Evolutionary conservation across 1,140 invertebrate genomes (phyloP).

Genomic region (Brachionus paranguensis): DNA sequence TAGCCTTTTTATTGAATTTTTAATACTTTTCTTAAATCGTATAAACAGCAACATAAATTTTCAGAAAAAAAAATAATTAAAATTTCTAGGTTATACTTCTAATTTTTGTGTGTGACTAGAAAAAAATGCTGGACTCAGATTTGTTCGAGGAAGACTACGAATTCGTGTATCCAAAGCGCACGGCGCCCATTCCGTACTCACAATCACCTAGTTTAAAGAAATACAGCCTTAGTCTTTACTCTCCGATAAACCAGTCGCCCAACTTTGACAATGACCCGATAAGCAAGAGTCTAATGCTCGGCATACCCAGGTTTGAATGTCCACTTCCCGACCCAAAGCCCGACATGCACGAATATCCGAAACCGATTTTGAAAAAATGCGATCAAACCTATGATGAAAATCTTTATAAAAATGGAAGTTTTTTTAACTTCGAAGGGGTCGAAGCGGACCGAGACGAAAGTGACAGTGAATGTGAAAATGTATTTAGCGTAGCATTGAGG

Average conservation of each 20-base stretch:
- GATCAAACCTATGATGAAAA: slow-evolving; percentile 15
- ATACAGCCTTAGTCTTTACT: slow-evolving; percentile 4
- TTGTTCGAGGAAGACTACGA: not conserved
- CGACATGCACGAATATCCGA: not conserved
- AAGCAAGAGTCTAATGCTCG: slow-evolving; percentile 8
- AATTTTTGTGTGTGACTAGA: not conserved
- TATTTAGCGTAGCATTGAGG: not conserved
- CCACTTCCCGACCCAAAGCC: not conserved
- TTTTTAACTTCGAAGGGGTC: not conserved
- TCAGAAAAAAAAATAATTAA: not conserved
- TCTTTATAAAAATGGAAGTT: slow-evolving; percentile 5
- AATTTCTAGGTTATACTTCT: slow-evolving; percentile 19
- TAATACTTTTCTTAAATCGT: not conserved
- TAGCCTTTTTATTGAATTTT: slow-evolving; percentile 19
- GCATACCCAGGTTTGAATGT: not conserved
- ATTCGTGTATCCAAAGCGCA: not conserved
- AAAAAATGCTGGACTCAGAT: slow-evolving; percentile 20
- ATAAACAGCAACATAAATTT: slow-evolving; percentile 23
- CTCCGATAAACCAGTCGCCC: not conserved
- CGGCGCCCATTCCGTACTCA: slow-evolving; percentile 6
- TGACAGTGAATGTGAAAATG: not conserved
- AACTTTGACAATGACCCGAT: not conserved
- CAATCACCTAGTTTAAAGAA: slow-evolving; percentile 17
- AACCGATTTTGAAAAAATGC: not conserved
- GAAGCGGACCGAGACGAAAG: not conserved